A percentile compares a stretch with the other conserved stretches of the same genome.
phyloP scores from a whole-genome alignment of 2,113 vertebrate genomes.

The Fukomys damarensis region DNA sequence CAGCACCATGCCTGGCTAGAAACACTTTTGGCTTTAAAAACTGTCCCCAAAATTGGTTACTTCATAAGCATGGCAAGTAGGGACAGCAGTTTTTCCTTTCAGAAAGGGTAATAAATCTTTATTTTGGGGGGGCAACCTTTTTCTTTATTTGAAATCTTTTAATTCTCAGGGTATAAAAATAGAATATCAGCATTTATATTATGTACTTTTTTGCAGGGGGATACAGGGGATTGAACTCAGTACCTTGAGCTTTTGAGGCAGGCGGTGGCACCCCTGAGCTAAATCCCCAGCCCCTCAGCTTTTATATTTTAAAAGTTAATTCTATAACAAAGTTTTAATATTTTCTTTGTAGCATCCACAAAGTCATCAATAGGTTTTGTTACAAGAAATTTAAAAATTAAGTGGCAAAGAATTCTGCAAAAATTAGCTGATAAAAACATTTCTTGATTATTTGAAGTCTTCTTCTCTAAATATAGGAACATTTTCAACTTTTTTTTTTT shows the following conservation, averaged over 20 bases:
- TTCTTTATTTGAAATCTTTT: background rate
- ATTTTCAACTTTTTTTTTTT: background rate
- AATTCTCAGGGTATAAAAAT: background rate
- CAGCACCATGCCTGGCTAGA: background rate
- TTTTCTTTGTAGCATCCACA: background rate
- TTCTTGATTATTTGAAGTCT: slow-evolving; percentile 33
- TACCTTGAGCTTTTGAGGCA: no score
- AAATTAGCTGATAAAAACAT: slow-evolving; percentile 18
- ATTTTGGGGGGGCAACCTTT: background rate
- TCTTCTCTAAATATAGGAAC: slow-evolving; percentile 17
- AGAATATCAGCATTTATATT: background rate
- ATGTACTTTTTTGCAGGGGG: no score
- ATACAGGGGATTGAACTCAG: no score
- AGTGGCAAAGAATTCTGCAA: background rate
- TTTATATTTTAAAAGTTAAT: slow-evolving; percentile 21
- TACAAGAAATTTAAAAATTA: slow-evolving; percentile 31
- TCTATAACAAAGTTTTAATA: background rate
- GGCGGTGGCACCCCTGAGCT: no score
- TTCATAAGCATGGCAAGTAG: background rate
- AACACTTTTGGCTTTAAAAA: slow-evolving; percentile 41
- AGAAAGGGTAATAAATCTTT: background rate
- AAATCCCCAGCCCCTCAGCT: no score
- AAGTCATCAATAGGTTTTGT: slow-evolving; percentile 9
- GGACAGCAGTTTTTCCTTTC: background rate
- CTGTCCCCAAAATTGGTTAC: background rate